These are phyloP conservation scores for Crambe crambe DNA, from an alignment of 37 sponge, comb jelly and placozoan species.

Conservation along the genomic window DNA sequence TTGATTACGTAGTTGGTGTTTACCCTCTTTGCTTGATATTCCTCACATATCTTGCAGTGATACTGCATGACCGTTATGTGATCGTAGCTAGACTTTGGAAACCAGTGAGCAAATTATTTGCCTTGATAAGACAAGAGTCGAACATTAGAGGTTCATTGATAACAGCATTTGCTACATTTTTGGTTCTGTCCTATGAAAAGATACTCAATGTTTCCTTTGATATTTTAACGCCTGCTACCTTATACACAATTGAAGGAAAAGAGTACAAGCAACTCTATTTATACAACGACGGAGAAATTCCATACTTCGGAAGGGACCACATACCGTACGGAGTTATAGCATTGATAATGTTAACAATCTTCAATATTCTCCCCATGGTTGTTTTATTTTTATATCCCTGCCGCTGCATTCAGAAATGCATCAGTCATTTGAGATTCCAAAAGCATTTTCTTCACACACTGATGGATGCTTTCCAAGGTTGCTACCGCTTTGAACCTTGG, in stretches of 20 bases:
- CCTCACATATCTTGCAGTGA: background rate
- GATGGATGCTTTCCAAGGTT: conserved; percentile 24
- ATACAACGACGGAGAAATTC: conserved; percentile 3
- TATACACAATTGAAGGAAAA: background rate
- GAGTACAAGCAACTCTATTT: background rate
- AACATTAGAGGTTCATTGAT: conserved; percentile 10
- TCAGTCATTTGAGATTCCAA: background rate
- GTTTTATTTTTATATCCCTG: conserved; percentile 23
- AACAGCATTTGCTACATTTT: conserved; percentile 23
- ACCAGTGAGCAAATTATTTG: background rate
- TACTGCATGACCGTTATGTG: background rate
- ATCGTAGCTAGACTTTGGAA: conserved; percentile 1
- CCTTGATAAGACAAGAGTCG: background rate
- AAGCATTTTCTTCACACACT: background rate
- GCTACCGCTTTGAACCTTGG: background rate
- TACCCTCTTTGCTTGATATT: conserved; percentile 15
- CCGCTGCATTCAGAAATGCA: conserved; percentile 3
- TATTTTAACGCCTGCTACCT: background rate
- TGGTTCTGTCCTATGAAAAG: conserved; percentile 17
- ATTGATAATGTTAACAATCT: background rate
- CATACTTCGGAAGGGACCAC: conserved; percentile 18
- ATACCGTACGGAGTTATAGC: conserved; percentile 22
- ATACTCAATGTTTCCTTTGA: conserved; percentile 9
- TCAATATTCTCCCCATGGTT: conserved; percentile 2
- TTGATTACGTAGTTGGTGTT: conserved; percentile 1